Conservation (phyloP, 1,140 invertebrate genomes). For the Diprion similis region DNA sequence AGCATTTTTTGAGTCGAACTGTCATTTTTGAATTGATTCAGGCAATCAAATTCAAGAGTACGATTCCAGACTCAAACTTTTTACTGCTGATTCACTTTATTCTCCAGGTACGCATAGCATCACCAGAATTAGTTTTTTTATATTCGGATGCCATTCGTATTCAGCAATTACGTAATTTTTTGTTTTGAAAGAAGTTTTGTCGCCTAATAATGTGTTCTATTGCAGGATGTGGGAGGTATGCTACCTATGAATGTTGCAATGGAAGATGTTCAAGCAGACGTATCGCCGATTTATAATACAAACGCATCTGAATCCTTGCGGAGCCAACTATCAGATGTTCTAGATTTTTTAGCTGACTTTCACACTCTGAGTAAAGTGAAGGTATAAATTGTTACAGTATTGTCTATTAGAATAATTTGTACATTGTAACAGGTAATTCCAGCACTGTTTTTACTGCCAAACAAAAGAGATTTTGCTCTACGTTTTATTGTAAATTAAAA, state of each 20-base stretch:
- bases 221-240: conserved; percentile 80
- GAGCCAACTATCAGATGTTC: conserved; percentile 89
- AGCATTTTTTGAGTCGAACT: conserved; percentile 86
- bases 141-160: conserved; percentile 18
- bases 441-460: too few relatives aligned
- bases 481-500: too few relatives aligned
- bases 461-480: too few relatives aligned
- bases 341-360: conserved; percentile 96
- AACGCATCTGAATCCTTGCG: conserved; percentile 92
- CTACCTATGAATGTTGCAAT: conserved; percentile 70
- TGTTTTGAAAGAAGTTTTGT: conserved; percentile 10
- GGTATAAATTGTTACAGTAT: conserved; percentile 62
- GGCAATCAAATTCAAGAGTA: conserved; percentile 93
- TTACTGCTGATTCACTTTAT: conserved; percentile 89
- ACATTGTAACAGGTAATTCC: too few relatives aligned
- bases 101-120: conserved; percentile 70
- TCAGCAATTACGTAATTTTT: not conserved
- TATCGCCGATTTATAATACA: conserved; percentile 72
- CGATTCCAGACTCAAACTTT: conserved; percentile 93
- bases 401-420: not conserved
- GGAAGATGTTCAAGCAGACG: conserved; percentile 63
- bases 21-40: conserved; percentile 94
- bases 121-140: conserved; percentile 17
- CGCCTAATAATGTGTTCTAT: conserved; percentile 24
- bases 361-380: conserved; percentile 97